These are phyloP conservation scores for Gyrodactylus bullatarudis DNA, from an alignment of 1,140 invertebrate genomes.

Conservation along the genomic window DNA sequence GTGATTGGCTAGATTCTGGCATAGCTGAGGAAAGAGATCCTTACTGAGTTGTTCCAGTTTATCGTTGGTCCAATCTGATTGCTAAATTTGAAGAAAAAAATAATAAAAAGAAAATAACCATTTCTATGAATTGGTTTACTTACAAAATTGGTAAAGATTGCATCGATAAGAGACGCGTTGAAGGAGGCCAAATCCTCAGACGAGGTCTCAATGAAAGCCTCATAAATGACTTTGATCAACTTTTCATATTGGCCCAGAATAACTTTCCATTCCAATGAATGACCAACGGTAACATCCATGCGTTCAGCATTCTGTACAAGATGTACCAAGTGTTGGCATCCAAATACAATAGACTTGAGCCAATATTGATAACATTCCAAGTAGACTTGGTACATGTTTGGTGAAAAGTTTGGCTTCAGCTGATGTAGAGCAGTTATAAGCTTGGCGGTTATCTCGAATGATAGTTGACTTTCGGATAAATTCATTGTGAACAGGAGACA, in stretches of 20 bases:
- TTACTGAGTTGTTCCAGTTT: not conserved
- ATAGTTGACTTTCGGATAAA: not conserved
- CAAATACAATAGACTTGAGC: not conserved
- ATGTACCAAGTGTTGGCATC: not conserved
- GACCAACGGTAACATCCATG: not conserved
- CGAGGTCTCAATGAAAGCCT: not conserved
- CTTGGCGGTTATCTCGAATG: not conserved
- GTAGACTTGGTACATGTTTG: not conserved
- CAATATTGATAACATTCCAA: not conserved
- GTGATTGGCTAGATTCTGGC: not conserved
- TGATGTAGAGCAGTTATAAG: not conserved
- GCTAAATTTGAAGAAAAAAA: too few relatives aligned
- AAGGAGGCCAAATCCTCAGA: not conserved
- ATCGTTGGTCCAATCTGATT: not conserved
- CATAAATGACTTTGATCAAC: not conserved
- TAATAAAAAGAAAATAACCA: too few relatives aligned
- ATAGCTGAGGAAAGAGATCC: not conserved
- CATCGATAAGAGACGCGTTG: not conserved
- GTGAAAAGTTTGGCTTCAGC: not conserved
- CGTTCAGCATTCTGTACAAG: not conserved
- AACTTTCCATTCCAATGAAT: not conserved
- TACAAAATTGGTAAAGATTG: not conserved
- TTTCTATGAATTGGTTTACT: too few relatives aligned
- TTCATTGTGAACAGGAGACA: not conserved
- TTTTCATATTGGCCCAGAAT: not conserved